Conservation (phyloP, 1,140 invertebrate species). For the Daktulosphaira vitifoliae region DNA sequence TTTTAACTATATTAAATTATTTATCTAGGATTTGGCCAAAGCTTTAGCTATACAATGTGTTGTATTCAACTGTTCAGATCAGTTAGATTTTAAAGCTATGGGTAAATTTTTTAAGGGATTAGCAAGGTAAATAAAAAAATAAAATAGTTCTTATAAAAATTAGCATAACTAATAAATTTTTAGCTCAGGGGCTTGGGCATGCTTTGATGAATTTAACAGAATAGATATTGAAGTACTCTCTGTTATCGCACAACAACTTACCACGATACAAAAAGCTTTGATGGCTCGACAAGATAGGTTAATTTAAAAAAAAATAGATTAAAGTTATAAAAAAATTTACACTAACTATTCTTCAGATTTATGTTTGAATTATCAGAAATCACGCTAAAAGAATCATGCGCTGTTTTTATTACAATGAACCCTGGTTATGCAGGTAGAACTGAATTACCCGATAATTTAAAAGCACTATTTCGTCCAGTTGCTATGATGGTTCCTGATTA, state of each 20-base stretch:
- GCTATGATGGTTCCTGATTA: constrained; percentile 97
- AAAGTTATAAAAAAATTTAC: constrained; percentile 64
- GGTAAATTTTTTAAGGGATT: constrained; percentile 79
- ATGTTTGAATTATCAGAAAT: constrained; percentile 78
- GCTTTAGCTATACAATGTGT: constrained; percentile 91
- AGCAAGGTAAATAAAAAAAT: background rate
- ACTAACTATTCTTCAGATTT: constrained; percentile 59
- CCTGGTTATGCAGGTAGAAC: constrained; percentile 73
- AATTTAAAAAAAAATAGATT: too few relatives aligned
- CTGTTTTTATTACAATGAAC: constrained; percentile 93
- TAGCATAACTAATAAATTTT: too few relatives aligned
- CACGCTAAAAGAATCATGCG: constrained; percentile 78
- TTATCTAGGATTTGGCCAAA: constrained; percentile 89
- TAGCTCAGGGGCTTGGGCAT: constrained; percentile 84
- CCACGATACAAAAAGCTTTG: constrained; percentile 76
- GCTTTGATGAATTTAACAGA: constrained; percentile 94
- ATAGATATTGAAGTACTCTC: constrained; percentile 88
- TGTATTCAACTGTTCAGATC: constrained; percentile 91
- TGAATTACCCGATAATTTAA: constrained; percentile 87
- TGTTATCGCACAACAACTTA: constrained; percentile 80
- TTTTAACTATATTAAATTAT: too few relatives aligned
- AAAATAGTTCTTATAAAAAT: background rate
- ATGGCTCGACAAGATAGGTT: constrained; percentile 66
- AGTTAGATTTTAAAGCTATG: constrained; percentile 80
- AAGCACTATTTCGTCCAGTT: constrained; percentile 83